Evolutionary conservation across 2,113 vertebrate species (phyloP).

Genomic region (Anguilla rostrata): DNA sequence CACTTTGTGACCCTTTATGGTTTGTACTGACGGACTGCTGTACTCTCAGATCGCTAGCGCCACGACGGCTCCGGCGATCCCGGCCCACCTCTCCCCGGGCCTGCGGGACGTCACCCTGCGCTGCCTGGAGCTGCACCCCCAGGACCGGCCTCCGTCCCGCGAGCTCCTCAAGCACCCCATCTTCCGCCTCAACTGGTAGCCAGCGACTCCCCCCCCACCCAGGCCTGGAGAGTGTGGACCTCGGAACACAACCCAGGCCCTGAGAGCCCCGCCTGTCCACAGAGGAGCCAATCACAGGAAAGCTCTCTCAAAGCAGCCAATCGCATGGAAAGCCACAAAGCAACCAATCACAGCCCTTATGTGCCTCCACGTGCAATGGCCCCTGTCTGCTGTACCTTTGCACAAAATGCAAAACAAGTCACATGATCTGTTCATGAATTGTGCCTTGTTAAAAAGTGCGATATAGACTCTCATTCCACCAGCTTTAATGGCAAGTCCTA

Average conservation of each 20-base stretch:
- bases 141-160: slow-evolving; percentile 82
- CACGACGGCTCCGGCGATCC: slow-evolving; percentile 81
- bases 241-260: background rate
- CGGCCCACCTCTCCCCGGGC: slow-evolving; percentile 81
- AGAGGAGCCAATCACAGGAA: background rate
- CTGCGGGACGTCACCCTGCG: slow-evolving; percentile 83
- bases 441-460: slow-evolving; percentile 64
- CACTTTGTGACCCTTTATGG: too few species aligned
- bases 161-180: slow-evolving; percentile 86
- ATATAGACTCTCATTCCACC: slow-evolving; percentile 10
- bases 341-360: background rate
- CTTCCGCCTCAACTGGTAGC: slow-evolving; percentile 82
- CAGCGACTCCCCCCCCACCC: slow-evolving; percentile 50
- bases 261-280: background rate
- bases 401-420: slow-evolving; percentile 66
- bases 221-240: slow-evolving; percentile 55
- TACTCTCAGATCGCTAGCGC: slow-evolving; percentile 80
- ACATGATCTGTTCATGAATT: slow-evolving; percentile 56
- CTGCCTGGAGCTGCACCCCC: slow-evolving; percentile 85
- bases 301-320: background rate
- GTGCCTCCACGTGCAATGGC: slow-evolving; percentile 7
- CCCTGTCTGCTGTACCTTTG: slow-evolving; percentile 65
- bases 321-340: background rate
- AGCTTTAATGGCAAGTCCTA: slow-evolving; percentile 6
- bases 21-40: background rate